Evolutionary conservation across 2,888 invertebrate genomes (phyloP), one percentile per base, ranked within the genome.

Genomic region (Willowsia nigromaculata): DNA sequence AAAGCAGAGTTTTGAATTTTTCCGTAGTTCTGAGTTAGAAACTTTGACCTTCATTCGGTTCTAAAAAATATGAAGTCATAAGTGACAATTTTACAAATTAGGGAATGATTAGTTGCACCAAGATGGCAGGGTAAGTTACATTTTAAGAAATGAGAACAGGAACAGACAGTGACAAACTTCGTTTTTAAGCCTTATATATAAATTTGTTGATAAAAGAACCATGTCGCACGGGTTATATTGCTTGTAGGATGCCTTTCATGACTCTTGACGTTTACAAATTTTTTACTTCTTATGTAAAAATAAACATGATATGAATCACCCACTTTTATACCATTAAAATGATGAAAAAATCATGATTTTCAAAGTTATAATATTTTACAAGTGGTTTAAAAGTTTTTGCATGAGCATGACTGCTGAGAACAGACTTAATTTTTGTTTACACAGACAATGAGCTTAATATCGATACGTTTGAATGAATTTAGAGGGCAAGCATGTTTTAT

Each of bases 391-490:
- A n/a, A n/a, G n/a, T 5, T 18, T 53, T 18, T 53, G 9, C 18
- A 53, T 53, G 53, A 4, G 53, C 37, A 37, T 4, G 37, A 37
- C 37, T 6, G 4, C 62, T 27, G 30, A 62, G 15, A 62, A 43
- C 7, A 68, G 11, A 59, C 47, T 15, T 47, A 15, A 7, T 30
- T 62, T 62, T 30, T 6, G 13, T n/a, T 62, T n/a, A n/a, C n/a
- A n/a, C n/a, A n/a, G n/a, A n/a, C n/a, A n/a, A 62, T 62, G 30
- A 33, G 27, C 30, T 33, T 62, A 33, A 15, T 15, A 62, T 22
- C 13, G 74, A 25, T 74, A 74, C 43, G 74, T 25, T 74, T 74
- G 43, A 74, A 13, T 74, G 47, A 40, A 22, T 74, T 74, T 74
- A 43, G 47, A 43, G 74, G 43, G 27, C 71, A 43, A 43, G 40